Evolutionary conservation across 2,888 invertebrate genomes (phyloP), one percentile per base, ranked within the genome.

Genomic region (Agriopis leucophaearia): DNA sequence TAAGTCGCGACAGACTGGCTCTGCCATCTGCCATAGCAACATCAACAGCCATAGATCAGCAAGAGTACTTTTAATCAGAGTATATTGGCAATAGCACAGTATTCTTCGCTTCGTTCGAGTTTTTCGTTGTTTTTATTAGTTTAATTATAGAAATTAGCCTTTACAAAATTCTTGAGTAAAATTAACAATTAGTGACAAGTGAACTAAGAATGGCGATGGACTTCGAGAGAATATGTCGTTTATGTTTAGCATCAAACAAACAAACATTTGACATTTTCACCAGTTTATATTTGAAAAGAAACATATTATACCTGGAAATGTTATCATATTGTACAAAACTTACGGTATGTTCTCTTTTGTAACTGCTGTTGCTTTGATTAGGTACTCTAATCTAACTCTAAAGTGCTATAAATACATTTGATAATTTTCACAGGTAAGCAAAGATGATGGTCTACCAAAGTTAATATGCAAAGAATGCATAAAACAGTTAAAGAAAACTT

Each of bases 391-490:
- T 0, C 27, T 13, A 7, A 16, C 15, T 7, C 1, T 18, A 8
- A n/a, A 8, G 55, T 40, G 40, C 55, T 55, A 18, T 18, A 55
- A 55, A 55, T 42, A 47, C 15, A 36, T 44, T 18, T 55, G 18
- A 54, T 8, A 2, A 40, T 40, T 44, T 64, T 57, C n/a, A 35
- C 62, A 66, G 66, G 16, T 52, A 8, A 47, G 16, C 4, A 70
- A 78, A 80, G 86, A 85, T 15, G 94, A 94, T 73, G 87, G 89
- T 55, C 71, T 94, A 40, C 94, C 94, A 1, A 83, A 84, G 15
- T 73, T 83, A 57, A 91, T 94, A 60, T 94, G 94, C 69, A 93
- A 90, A 71, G 89, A 89, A 27, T 94, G 94, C 71, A 79, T 81
- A 62, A 83, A 85, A 44, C 89, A 89, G 59, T 78, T 94, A 0